Conservation (phyloP, 2,888 invertebrate genomes). For the Eristalis pertinax region DNA sequence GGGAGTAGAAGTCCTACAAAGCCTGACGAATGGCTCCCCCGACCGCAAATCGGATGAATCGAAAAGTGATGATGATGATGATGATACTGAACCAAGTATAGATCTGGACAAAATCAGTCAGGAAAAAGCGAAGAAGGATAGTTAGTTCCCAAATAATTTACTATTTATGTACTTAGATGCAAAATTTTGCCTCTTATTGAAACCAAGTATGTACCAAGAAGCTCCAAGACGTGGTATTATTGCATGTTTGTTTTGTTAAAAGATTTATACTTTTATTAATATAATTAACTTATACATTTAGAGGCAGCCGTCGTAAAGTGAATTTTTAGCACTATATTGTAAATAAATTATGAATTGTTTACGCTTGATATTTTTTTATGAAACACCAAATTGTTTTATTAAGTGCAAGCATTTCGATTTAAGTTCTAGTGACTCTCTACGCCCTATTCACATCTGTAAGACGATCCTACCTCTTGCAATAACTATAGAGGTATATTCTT, state of each 20-base stretch:
- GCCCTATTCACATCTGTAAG: no score
- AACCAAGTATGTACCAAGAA: neutral
- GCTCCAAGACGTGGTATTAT: neutral
- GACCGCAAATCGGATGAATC: constrained; percentile 42
- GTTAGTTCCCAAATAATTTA: constrained; percentile 71
- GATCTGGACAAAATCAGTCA: constrained; percentile 32
- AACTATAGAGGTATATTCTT: no score
- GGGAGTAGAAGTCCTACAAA: constrained; percentile 76
- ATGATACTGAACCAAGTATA: constrained; percentile 29
- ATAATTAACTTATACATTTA: neutral
- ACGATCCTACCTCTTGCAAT: no score
- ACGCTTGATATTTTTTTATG: neutral
- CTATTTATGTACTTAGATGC: constrained; percentile 68
- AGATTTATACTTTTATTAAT: neutral
- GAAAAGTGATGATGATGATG: constrained; percentile 33
- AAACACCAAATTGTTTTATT: neutral
- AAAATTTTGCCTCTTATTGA: constrained; percentile 57
- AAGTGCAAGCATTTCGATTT: no score
- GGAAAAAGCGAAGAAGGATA: constrained; percentile 46
- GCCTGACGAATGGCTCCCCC: constrained; percentile 60
- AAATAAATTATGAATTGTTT: neutral
- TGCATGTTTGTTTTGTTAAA: neutral
- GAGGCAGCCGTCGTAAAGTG: neutral
- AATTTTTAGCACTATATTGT: neutral
- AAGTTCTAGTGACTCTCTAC: no score